phyloP scores from a whole-genome alignment of 2,888 invertebrate genomes.

The Notodonta dromedarius region DNA sequence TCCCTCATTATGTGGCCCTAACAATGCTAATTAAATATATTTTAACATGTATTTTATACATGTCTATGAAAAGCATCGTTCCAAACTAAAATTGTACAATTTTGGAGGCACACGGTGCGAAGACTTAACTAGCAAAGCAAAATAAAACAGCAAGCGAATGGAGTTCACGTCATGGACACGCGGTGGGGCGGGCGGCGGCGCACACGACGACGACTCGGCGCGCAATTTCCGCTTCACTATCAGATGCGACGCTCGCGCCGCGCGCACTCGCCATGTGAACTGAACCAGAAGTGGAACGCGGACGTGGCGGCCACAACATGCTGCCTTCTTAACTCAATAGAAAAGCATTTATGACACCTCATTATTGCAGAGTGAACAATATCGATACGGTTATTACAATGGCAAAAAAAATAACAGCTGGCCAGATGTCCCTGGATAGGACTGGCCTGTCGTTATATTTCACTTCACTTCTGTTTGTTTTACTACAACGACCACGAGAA shows the following conservation, averaged over 20 bases:
- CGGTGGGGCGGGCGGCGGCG: constrained; percentile 58
- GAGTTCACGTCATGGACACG: constrained; percentile 74
- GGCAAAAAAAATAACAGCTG: too few relatives aligned
- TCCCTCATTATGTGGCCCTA: too few relatives aligned
- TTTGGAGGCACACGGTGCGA: constrained; percentile 48
- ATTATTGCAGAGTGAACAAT: constrained; percentile 5
- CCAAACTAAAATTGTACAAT: constrained; percentile 36
- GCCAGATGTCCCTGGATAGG: too few relatives aligned
- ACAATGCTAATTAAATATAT: too few relatives aligned
- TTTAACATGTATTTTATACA: background rate
- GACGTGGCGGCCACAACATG: constrained; percentile 34
- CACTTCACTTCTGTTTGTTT: too few relatives aligned
- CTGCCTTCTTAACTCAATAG: constrained; percentile 45
- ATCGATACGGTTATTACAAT: constrained; percentile 9
- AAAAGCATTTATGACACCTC: constrained; percentile 35
- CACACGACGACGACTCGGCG: constrained; percentile 76
- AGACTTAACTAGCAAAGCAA: constrained; percentile 52
- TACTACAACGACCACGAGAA: too few relatives aligned
- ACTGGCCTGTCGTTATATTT: too few relatives aligned
- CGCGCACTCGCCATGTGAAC: constrained; percentile 49
- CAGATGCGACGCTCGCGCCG: constrained; percentile 70
- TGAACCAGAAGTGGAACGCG: constrained; percentile 52
- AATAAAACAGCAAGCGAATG: constrained; percentile 68
- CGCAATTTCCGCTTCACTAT: constrained; percentile 79
- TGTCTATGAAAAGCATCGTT: constrained; percentile 15